Conservation (phyloP, 1,140 invertebrate genomes). For the Lutraria rhynchaena region DNA sequence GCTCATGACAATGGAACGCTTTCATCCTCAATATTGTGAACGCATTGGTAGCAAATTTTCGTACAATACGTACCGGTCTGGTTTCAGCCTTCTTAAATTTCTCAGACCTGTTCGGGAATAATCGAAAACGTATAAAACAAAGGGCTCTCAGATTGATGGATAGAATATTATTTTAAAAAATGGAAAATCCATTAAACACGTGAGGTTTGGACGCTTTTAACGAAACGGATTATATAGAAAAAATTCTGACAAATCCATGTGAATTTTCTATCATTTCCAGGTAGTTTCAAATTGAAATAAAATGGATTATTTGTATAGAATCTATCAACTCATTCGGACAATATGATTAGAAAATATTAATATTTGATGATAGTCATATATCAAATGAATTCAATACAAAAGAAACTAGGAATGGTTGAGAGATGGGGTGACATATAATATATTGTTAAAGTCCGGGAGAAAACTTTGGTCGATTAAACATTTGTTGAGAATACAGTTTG, state of each 20-base stretch:
- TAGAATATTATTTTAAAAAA: background rate
- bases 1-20: conserved; percentile 11
- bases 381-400: no score
- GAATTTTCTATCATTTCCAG: background rate
- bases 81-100: conserved; percentile 32
- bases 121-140: conserved; percentile 19
- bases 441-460: no score
- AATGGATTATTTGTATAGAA: no score
- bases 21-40: conserved; percentile 7
- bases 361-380: no score
- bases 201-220: background rate
- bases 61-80: conserved; percentile 9
- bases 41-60: background rate
- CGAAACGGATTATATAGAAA: background rate
- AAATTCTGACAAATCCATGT: background rate
- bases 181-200: background rate
- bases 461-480: no score
- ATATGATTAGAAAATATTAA: no score
- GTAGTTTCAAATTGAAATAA: no score
- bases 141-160: background rate
- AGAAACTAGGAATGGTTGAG: no score
- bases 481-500: no score
- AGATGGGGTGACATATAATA: no score
- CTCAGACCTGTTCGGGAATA: conserved; percentile 2
- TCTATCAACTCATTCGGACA: no score